Evolutionary conservation across 2,797 vertebrate genomes (phyloP), one percentile per base, ranked within the genome.

Genomic region (Champsocephalus gunnari): DNA sequence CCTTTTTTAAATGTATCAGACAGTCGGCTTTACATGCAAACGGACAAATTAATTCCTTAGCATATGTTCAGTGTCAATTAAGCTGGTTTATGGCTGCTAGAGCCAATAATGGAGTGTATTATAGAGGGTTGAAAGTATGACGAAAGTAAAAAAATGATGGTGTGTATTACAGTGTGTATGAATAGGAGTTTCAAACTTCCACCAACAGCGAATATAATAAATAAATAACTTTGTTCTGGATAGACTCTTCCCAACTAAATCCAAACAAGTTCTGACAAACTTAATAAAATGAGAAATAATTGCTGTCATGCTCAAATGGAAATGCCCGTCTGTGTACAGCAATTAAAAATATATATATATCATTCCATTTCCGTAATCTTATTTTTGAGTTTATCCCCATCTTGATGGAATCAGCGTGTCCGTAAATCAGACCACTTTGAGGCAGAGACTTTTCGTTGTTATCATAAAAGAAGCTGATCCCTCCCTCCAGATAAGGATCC

Each of bases 401-500:
- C 83, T 85, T 43, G 19, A 72, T 71, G 65, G 67, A 71, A 89
- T 88, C 88, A 73, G 85, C 9, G 2, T 43, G 77, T 79, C 87
- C 73, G 75, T 85, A 82, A 88, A 91, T 93, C 87, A 84, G 87
- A 84, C 60, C 75, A 81, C 82, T 92, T 82, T 57, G 75, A 87
- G 81, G 49, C 59, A 1, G 58, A 63, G 68, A 57, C 12, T 79
- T 71, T 77, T 38, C 21, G 28, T 66, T 77, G 87, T 90, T 88
- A 89, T 92, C 81, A 86, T 68, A 69, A 49, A 75, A 70, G 78
- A 90, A 88, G 88, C 80, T 80, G 88, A 92, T 91, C 79, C 77
- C 63, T 86, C 86, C 69, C 85, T 57, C 75, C 83, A 88, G 93
- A 94, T 95, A 93, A 94, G 89, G 70, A 82, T 12, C 86, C 81